Evolutionary conservation across 2,888 invertebrate species (phyloP).

Genomic region (Microchrysa polita): DNA sequence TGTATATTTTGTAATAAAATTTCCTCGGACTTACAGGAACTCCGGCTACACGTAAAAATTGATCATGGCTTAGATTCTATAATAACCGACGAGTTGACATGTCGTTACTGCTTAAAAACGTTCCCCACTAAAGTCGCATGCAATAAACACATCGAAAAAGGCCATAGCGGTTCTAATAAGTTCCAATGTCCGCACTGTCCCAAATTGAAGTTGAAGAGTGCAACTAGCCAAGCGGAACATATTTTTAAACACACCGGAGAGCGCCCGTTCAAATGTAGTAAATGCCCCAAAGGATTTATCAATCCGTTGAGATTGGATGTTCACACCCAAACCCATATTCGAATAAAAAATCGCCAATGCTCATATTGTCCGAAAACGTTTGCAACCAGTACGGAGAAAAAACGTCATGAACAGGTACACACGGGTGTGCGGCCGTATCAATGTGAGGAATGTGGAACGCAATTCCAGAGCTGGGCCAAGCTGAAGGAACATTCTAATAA

Average conservation of each 20-base stretch:
- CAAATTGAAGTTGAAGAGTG: too few relatives aligned
- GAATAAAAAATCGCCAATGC: constrained; percentile 3
- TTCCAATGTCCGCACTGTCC: too few relatives aligned
- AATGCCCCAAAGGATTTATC: constrained; percentile 36
- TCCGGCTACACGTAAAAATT: too few relatives aligned
- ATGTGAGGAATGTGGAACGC: constrained; percentile 58
- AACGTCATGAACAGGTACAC: not conserved
- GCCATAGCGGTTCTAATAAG: too few relatives aligned
- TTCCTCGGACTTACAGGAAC: too few relatives aligned
- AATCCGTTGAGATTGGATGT: not conserved
- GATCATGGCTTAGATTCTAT: too few relatives aligned
- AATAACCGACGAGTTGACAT: not conserved
- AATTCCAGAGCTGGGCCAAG: constrained; percentile 56
- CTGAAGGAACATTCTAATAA: constrained; percentile 56
- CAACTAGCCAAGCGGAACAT: not conserved
- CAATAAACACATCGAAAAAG: too few relatives aligned
- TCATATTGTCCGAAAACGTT: not conserved
- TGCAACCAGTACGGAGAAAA: not conserved
- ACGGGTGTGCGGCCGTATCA: constrained; percentile 56
- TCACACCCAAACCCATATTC: constrained; percentile 28
- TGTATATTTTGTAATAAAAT: too few relatives aligned
- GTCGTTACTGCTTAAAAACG: not conserved
- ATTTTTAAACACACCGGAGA: not conserved
- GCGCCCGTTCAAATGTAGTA: not conserved
- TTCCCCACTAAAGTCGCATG: not conserved